Evolutionary conservation across 2,888 invertebrate species (phyloP).

Genomic region (Polylopha cassiicola): DNA sequence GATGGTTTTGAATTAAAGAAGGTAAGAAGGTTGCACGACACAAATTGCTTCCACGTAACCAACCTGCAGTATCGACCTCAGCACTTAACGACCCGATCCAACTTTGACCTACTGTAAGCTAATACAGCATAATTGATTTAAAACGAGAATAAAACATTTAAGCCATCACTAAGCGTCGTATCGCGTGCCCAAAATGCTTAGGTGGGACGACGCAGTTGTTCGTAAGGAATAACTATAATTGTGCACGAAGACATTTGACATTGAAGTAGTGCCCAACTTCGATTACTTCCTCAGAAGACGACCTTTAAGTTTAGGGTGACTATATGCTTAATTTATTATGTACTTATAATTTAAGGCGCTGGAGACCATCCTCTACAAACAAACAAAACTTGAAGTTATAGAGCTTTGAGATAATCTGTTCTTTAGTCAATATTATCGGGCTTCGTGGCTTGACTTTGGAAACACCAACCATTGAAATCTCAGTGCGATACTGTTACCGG

Average conservation of each 20-base stretch:
- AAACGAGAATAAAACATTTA: conserved; percentile 25
- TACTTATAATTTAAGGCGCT: conserved; percentile 15
- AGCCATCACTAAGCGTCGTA: conserved; percentile 35
- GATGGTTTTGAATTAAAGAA: no score
- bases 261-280: conserved; percentile 13
- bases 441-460: conserved; percentile 9
- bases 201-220: conserved; percentile 10
- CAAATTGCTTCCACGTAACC: conserved; percentile 13
- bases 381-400: conserved; percentile 16
- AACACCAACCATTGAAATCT: no score
- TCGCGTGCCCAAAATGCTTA: conserved; percentile 36
- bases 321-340: conserved; percentile 16
- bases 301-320: conserved; percentile 19
- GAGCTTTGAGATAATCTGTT: conserved; percentile 16
- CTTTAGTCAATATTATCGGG: conserved; percentile 21
- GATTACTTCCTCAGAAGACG: conserved; percentile 13
- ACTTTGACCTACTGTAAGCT: conserved; percentile 13
- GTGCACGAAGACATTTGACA: conserved; percentile 13
- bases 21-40: conserved; percentile 7
- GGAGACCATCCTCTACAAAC: conserved; percentile 17
- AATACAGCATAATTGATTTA: conserved; percentile 26
- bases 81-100: conserved; percentile 9
- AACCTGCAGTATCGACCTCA: conserved; percentile 6
- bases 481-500: no score
- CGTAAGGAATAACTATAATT: conserved; percentile 16